phyloP scores from a whole-genome alignment of 2,797 vertebrate species.

The Coregonus suidteri region DNA sequence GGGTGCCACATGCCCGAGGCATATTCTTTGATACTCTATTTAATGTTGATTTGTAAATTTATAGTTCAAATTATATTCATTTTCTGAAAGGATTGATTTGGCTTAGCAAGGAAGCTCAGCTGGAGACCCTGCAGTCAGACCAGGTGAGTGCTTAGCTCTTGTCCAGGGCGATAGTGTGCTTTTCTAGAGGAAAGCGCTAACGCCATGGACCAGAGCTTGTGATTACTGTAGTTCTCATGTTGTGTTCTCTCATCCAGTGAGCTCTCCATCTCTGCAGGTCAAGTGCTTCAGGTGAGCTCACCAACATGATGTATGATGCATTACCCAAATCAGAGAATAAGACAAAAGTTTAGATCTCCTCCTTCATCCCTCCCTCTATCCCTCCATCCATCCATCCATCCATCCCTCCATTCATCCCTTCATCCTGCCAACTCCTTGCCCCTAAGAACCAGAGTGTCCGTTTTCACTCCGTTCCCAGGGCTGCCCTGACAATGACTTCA shows the following conservation, averaged over 20 bases:
- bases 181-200: too few species aligned
- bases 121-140: too few species aligned
- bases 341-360: conserved; percentile 60
- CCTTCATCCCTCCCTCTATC: background rate
- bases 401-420: conserved; percentile 44
- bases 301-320: conserved; percentile 45
- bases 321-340: conserved; percentile 58
- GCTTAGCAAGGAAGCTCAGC: too few species aligned
- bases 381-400: conserved; percentile 6
- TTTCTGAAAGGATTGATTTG: too few species aligned
- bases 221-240: too few species aligned
- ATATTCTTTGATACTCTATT: background rate
- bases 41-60: background rate
- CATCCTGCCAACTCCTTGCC: conserved; percentile 61
- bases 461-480: conserved; percentile 69
- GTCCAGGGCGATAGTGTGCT: too few species aligned
- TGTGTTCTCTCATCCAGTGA: too few species aligned
- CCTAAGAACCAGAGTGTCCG: conserved; percentile 60
- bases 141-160: too few species aligned
- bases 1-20: too few species aligned
- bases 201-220: too few species aligned
- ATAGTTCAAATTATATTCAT: too few species aligned
- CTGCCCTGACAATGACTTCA: conserved; percentile 57
- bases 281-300: conserved; percentile 60
- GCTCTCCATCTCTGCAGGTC: conserved; percentile 16